Percentiles rank a stretch among this genome's conserved stretches.
phyloP scores from a whole-genome alignment of 2,888 invertebrate species.

The Drosophila gaucha region DNA sequence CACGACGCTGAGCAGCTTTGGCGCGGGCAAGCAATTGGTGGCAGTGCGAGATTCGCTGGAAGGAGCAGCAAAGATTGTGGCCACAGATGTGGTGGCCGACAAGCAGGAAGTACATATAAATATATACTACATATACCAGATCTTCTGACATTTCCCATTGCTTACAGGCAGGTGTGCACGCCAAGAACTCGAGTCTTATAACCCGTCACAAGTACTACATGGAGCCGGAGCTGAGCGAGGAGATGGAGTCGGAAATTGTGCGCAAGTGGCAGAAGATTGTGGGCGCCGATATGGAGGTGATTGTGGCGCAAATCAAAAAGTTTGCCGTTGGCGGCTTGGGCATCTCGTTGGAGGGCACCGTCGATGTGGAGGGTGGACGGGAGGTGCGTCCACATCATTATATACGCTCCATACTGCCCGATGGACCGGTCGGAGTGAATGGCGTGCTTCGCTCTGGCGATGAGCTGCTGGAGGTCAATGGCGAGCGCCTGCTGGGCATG shows the following conservation, averaged over 20 bases:
- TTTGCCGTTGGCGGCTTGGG: slow-evolving; percentile 97
- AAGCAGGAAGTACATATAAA: slow-evolving; percentile 69
- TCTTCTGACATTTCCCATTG: neutral
- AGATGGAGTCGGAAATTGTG: slow-evolving; percentile 91
- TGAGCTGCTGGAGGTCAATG: slow-evolving; percentile 97
- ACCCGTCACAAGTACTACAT: slow-evolving; percentile 83
- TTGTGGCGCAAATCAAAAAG: slow-evolving; percentile 92
- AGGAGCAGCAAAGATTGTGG: slow-evolving; percentile 75
- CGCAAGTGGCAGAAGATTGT: slow-evolving; percentile 94
- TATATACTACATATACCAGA: neutral
- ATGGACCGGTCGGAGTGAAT: slow-evolving; percentile 98
- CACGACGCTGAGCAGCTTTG: slow-evolving; percentile 76
- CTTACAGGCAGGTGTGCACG: slow-evolving; percentile 68
- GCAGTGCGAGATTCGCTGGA: slow-evolving; percentile 83
- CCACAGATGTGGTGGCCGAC: slow-evolving; percentile 79
- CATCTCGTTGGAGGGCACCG: slow-evolving; percentile 98
- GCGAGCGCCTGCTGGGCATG: slow-evolving; percentile 92
- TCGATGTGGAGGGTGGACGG: slow-evolving; percentile 98
- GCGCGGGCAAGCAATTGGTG: slow-evolving; percentile 82
- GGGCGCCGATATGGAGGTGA: slow-evolving; percentile 91
- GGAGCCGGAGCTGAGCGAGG: slow-evolving; percentile 87
- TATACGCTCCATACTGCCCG: slow-evolving; percentile 97
- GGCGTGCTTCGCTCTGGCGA: slow-evolving; percentile 96
- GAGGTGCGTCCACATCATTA: slow-evolving; percentile 99
- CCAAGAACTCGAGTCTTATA: slow-evolving; percentile 77